Base-by-base conservation (phyloP, 2,888 invertebrate genomes). In the Nomada flava region DNA sequence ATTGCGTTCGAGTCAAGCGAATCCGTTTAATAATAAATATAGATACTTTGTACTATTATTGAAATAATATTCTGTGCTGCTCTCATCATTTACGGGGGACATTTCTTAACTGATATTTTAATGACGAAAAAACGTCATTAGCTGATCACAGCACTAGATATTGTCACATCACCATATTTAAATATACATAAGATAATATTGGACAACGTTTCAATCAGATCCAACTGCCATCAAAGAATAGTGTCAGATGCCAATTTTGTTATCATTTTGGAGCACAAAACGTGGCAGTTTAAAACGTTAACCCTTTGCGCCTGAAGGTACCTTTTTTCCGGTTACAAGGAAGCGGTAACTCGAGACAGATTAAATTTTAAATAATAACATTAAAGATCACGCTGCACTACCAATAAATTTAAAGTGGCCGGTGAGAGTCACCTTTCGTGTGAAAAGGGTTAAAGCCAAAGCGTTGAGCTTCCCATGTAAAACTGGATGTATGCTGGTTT, bases 61-160 rank as follows among this genome's bases (percentile, higher is more conserved):
- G 50, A 85, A 85, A 73, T 79, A 74, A 71, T 65, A 50, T 80
- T 71, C 36, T 68, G 59, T 65, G 36, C 60, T 60, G 65, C 67
- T 67, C 11, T 13, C 23, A 23, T 57, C 62, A 63, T 83, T 73
- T 71, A 65, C 79, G 53, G 67, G 36, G 74, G 72, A 69, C 52
- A 76, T 72, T 36, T 70, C 44, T 76, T 74, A 65, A 63, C 64
- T 73, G 55, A 75, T 53, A 47, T 69, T 78, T 79, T 81, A 52
- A 77, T 60, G 44, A 62, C 64, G 76, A 77, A 47, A 81, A 87
- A 83, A 83, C 67, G 68, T 82, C 78, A 86, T 83, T 76, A 82
- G 82, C 86, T 83, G 89, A 90, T 91, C 89, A 90, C 88, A 91
- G 91, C 88, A 89, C 87, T 85, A 85, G 82, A 87, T 92, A 91